These are phyloP conservation scores for Mungos mungo DNA, from an alignment of 2,113 vertebrate genomes.

Conservation along the genomic window DNA sequence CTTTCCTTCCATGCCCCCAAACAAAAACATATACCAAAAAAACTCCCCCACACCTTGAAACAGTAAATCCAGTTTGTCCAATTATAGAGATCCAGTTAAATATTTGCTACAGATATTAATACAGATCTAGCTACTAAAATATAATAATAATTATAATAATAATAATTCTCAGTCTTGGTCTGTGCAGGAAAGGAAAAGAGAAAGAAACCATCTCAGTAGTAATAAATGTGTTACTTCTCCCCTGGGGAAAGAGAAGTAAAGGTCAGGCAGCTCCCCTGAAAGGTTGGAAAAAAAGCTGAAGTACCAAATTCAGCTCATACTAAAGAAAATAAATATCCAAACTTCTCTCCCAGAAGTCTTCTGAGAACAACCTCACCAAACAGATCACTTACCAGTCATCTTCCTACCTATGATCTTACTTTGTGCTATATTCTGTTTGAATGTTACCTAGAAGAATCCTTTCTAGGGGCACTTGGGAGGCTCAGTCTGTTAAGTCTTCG, in stretches of 20 bases:
- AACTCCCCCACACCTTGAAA: not conserved
- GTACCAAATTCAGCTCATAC: conserved; percentile 24
- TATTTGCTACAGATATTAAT: not conserved
- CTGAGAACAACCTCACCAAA: not conserved
- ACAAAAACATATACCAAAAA: not conserved
- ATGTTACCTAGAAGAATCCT: not conserved
- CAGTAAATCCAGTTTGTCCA: not conserved
- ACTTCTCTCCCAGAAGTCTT: conserved; percentile 38
- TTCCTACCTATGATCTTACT: not conserved
- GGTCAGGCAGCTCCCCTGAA: not conserved
- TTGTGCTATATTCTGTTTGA: not conserved
- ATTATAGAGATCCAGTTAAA: not conserved
- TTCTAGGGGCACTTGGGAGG: not conserved
- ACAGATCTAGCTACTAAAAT: conserved; percentile 9
- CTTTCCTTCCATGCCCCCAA: not conserved
- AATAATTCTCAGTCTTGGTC: not conserved
- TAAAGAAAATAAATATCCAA: conserved; percentile 39
- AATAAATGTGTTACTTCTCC: not conserved
- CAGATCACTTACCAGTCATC: not conserved
- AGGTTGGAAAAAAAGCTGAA: not conserved
- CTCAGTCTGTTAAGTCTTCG: not conserved
- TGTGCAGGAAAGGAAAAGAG: conserved; percentile 35
- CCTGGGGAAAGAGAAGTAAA: not conserved
- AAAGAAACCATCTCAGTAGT: not conserved
- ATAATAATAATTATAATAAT: not conserved